These are phyloP conservation scores for Melospiza melodia DNA, from an alignment of 2,113 vertebrate species.

Conservation along the genomic window DNA sequence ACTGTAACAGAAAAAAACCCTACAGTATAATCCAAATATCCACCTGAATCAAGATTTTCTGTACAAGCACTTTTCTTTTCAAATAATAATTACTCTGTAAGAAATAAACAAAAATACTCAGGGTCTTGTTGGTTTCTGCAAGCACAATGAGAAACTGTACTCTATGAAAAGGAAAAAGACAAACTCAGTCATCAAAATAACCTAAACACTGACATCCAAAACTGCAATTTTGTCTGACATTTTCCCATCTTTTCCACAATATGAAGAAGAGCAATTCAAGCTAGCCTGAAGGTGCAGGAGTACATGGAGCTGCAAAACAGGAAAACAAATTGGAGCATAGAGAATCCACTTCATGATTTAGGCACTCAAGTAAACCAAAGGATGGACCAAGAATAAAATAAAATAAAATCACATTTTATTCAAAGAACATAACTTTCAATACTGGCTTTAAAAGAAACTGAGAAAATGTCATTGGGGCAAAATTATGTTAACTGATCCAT, in stretches of 20 bases:
- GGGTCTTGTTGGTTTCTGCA: neutral
- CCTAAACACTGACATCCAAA: neutral
- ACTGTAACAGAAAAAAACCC: neutral
- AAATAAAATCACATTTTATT: neutral
- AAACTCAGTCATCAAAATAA: neutral
- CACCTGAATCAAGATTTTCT: neutral
- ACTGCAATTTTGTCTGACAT: neutral
- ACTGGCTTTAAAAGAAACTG: neutral
- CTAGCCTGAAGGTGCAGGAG: neutral
- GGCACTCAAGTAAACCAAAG: neutral
- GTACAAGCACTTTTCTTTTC: neutral
- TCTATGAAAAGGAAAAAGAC: neutral
- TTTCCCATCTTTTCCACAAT: neutral
- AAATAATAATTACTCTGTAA: neutral
- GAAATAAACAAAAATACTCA: neutral
- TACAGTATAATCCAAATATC: neutral
- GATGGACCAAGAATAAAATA: neutral
- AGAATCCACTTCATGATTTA: neutral
- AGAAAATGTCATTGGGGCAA: neutral
- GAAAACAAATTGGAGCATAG: neutral
- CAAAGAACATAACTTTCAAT: neutral
- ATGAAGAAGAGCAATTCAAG: neutral
- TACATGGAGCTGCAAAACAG: neutral
- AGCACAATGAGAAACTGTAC: neutral
- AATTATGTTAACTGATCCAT: neutral